Evolutionary conservation across 2,888 invertebrate species (phyloP).

Genomic region (Eristalis tenax): DNA sequence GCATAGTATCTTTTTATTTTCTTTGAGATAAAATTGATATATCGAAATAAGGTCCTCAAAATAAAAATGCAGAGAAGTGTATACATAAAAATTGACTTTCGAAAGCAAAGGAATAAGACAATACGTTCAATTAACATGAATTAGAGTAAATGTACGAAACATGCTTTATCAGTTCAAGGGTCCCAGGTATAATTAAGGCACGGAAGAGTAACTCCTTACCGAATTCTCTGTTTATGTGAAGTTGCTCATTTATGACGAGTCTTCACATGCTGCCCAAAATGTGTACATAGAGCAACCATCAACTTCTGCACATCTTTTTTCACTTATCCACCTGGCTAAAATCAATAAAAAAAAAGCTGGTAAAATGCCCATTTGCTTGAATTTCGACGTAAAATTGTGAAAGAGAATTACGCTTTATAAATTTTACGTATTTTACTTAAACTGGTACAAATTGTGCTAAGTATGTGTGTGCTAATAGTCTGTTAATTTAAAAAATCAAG

Average conservation of each 20-base stretch:
- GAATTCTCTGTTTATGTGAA: background rate
- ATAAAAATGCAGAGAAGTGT: background rate
- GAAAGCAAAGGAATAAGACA: background rate
- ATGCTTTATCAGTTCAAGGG: background rate
- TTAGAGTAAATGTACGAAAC: background rate
- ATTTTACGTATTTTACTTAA: background rate
- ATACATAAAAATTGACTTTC: background rate
- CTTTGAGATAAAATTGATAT: background rate
- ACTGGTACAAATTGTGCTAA: background rate
- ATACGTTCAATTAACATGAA: background rate
- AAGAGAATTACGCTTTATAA: too few species aligned
- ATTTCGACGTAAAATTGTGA: background rate
- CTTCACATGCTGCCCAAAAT: slow-evolving; percentile 61
- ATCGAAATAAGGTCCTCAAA: background rate
- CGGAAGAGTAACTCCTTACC: background rate
- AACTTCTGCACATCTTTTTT: slow-evolving; percentile 21
- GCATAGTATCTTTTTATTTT: background rate
- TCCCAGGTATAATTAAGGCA: background rate
- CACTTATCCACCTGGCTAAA: slow-evolving; percentile 56
- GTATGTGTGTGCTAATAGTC: background rate
- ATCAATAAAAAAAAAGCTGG: slow-evolving; percentile 14
- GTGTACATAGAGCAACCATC: slow-evolving; percentile 52
- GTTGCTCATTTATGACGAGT: slow-evolving; percentile 34
- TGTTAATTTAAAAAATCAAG: background rate
- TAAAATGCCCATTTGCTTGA: background rate